Evolutionary conservation across 2,888 invertebrate genomes (phyloP).

Genomic region (Oxycera nigricornis): DNA sequence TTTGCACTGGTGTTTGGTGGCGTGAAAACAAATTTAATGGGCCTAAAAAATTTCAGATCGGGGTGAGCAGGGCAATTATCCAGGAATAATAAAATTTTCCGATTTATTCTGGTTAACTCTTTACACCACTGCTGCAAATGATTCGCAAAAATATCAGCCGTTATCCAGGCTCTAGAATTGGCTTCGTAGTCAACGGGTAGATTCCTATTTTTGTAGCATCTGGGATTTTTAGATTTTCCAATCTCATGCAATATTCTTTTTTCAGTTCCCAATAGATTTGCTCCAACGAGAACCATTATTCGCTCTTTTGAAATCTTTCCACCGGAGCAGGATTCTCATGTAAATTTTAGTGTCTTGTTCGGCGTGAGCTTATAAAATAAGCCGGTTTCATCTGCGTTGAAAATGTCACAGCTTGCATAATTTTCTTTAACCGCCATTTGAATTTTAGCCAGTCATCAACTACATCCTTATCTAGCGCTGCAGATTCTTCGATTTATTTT

Average conservation of each 20-base stretch:
- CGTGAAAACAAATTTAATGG: background rate
- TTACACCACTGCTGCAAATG: background rate
- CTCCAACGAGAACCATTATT: background rate
- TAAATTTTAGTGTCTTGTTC: background rate
- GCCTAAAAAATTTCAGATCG: background rate
- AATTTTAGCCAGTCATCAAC: background rate
- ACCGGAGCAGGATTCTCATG: background rate
- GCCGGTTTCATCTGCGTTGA: conserved; percentile 9
- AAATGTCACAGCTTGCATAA: background rate
- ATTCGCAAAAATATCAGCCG: conserved; percentile 3
- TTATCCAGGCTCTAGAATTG: background rate
- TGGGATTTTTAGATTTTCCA: conserved; percentile 12
- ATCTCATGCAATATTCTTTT: background rate
- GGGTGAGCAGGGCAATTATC: conserved; percentile 1
- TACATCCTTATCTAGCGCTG: background rate
- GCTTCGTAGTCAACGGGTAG: background rate
- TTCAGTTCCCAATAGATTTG: conserved; percentile 3
- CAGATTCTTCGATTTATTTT: background rate
- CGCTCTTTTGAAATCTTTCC: background rate
- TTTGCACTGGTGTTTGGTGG: background rate
- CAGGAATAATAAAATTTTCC: conserved; percentile 1
- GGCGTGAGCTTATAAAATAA: conserved; percentile 15
- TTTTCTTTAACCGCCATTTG: background rate
- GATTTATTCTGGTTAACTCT: background rate
- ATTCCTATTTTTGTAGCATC: conserved; percentile 12